A percentile compares a stretch with the other conserved stretches of the same genome.
These are phyloP conservation scores for Halcyon senegalensis DNA, from an alignment of 2,113 vertebrate species.

Conservation along the genomic window DNA sequence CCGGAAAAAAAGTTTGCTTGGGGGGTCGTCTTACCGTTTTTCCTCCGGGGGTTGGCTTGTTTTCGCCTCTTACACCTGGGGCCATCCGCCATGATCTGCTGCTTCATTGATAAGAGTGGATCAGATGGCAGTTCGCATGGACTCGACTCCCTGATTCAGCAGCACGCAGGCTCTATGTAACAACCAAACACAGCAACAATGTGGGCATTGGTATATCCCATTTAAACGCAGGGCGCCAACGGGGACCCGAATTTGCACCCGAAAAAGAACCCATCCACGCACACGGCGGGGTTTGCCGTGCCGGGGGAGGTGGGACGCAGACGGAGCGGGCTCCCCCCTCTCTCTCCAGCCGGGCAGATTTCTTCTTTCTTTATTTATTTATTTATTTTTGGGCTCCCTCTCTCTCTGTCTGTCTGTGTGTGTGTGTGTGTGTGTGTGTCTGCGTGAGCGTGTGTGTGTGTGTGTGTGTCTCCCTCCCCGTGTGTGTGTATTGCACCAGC, in stretches of 20 bases:
- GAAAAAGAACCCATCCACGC: constrained; percentile 51
- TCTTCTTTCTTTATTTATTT: neutral
- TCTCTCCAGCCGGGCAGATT: constrained; percentile 34
- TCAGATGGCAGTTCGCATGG: constrained; percentile 98
- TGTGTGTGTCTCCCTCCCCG: constrained; percentile 41
- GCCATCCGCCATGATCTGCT: constrained; percentile 99
- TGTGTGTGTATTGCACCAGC: constrained; percentile 71
- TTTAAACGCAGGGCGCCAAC: constrained; percentile 83
- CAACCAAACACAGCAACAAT: constrained; percentile 88
- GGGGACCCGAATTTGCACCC: constrained; percentile 71
- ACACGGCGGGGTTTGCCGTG: constrained; percentile 15
- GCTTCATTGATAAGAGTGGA: constrained; percentile 98
- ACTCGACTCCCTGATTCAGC: constrained; percentile 88
- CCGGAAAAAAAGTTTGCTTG: constrained; percentile 28
- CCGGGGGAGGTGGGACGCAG: constrained; percentile 40
- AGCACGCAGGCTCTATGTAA: constrained; percentile 89
- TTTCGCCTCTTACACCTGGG: constrained; percentile 99
- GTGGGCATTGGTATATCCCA: constrained; percentile 84
- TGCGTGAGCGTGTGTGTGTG: constrained; percentile 4
- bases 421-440: neutral
- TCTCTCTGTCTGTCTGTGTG: neutral
- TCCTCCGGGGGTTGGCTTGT: constrained; percentile 98
- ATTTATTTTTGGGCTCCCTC: neutral
- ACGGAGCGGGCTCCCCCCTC: constrained; percentile 14
- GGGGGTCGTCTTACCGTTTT: constrained; percentile 92